Evolutionary conservation across 2,113 vertebrate genomes (phyloP), one percentile per base, ranked within the genome.

Genomic region (Octodon degus): DNA sequence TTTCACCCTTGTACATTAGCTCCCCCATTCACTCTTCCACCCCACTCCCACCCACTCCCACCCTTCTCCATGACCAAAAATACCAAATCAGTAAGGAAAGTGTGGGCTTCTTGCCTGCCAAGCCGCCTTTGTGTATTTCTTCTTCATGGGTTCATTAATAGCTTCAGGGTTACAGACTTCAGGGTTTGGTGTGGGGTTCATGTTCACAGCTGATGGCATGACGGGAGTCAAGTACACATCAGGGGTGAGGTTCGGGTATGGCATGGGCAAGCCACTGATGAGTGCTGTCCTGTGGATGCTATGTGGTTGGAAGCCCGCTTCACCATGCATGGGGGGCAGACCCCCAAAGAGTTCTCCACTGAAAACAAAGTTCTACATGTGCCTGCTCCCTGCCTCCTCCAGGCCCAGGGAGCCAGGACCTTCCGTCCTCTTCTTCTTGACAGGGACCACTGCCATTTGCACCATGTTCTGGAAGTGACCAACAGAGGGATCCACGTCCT

Each of bases 71-170:
- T 80, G 92, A 95, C 65, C 95, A 97, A 95, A 97, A 97, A 84
- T 96, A 96, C 99, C 99, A 99, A 97, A 99, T 99, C 96, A 99
- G 99, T 87, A 99, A 98, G 95, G 99, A 99, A 0, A 99, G 99
- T 55, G 99, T 99, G 27, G 99, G 99, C 97, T 99, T 99, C 98
- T 99, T 99, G 97, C 99, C 99, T 1, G 99, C 99, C 99, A 99
- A 37, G 99, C 99, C 97, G 99, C 99, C 98, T 99, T 99, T 94
- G 99, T 99, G 0, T 99, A 99, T 93, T 99, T 99, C 99, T 99
- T 99, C 98, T 99, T 99, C 98, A 99, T 99, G 89, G 99, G 99
- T 96, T 99, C 99, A 6, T 99, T 99, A 98, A 99, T 6, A 93
- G 98, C 98, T 98, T 99, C 99, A 3, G 99, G 98, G 90, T 98